Base-by-base conservation (phyloP, 2,888 invertebrate species). In the Chrysomela aeneicollis region DNA sequence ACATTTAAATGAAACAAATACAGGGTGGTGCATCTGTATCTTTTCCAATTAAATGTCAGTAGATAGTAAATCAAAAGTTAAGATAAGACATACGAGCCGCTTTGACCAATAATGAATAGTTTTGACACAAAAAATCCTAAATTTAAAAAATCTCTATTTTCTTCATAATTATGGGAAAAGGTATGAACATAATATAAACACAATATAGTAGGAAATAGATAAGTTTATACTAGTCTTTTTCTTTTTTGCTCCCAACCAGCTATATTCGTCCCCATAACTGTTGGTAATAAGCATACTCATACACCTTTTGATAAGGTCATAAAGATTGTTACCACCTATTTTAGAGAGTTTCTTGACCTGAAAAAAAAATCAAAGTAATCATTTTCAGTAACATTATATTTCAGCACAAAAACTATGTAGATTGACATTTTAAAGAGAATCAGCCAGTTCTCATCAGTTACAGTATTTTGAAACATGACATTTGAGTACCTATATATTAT, bases 201-300 rank as follows among this genome's bases (percentile, higher is more conserved):
- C 3, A 26, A 26, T 5, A 26, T 26, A 26, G 26, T 26, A 26
- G 35, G 35, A 35, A 35, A 35, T 35, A 35, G 35, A 35, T 10
- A 35, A 35, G 35, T 35, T 35, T 35, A 12, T 35, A 35, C 12
- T 35, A 35, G 35, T 35, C 35, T 51, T 51, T 22, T 51, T 21
- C 15, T 51, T 51, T 22, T 51, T 51, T 1, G 51, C 51, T 51
- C 51, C 22, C 15, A 22, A 21, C 22, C 51, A 51, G 12, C 51
- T 51, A 51, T 51, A 51, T 19, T 51, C 12, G 17, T 37, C 26
- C 32, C 10, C 22, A 46, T 54, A 52, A n/a, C 35, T 49, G 26
- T 18, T 55, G 12, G 55, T 58, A 9, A 51, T 55, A 8, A 63
- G 26, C 49, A 59, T 49, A 32, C 8, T 60, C 37, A 49, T 35